Conservation (phyloP, 2,113 vertebrate genomes). For the Myodes glareolus region DNA sequence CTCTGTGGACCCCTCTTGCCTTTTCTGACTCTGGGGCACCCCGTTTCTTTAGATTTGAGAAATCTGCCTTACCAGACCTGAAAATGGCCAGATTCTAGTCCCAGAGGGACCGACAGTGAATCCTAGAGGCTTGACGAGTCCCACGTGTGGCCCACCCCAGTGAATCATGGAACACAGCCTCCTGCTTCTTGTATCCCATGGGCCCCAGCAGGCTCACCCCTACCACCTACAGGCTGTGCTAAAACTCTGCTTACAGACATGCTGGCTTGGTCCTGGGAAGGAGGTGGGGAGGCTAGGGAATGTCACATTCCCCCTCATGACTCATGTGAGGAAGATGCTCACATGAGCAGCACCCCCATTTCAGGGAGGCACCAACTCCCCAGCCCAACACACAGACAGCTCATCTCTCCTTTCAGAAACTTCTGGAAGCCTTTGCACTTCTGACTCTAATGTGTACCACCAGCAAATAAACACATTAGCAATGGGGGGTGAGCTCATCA, state of each 20-base stretch:
- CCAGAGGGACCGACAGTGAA: neutral
- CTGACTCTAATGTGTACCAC: accelerated
- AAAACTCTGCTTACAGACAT: neutral
- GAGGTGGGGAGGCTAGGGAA: neutral
- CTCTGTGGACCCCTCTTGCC: neutral
- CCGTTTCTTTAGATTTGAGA: neutral
- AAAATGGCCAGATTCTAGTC: neutral
- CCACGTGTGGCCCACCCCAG: neutral
- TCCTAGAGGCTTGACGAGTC: neutral
- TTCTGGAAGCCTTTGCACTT: neutral
- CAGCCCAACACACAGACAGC: neutral
- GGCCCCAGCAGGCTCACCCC: neutral
- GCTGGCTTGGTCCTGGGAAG: neutral
- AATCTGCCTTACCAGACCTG: accelerated
- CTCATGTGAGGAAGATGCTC: neutral
- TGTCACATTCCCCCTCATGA: neutral
- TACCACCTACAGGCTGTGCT: neutral
- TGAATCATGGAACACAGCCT: accelerated
- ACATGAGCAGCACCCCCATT: neutral
- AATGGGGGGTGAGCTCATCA: neutral
- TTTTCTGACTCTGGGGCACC: neutral
- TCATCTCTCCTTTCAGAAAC: neutral
- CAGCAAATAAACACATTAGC: no score
- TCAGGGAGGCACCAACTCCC: neutral
- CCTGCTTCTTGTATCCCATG: neutral